Evolutionary conservation across 2,113 vertebrate genomes (phyloP).

Genomic region (Dipodomys stephensi): DNA sequence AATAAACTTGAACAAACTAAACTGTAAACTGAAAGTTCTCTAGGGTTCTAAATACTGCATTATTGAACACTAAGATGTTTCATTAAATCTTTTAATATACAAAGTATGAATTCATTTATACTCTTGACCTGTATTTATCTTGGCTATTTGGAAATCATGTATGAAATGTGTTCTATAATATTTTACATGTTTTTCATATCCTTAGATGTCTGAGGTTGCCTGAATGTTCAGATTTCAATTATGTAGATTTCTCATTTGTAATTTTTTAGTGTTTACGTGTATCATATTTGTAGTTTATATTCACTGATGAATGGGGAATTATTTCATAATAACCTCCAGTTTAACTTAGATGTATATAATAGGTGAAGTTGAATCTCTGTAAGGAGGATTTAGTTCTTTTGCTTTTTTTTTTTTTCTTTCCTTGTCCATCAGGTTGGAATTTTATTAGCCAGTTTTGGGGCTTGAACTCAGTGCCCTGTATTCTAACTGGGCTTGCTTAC

Average conservation of each 20-base stretch:
- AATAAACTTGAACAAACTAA: conserved; percentile 16
- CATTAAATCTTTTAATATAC: conserved; percentile 9
- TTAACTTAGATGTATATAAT: neutral
- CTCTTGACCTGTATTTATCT: conserved; percentile 27
- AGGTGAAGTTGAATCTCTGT: conserved; percentile 43
- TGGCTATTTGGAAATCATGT: conserved; percentile 33
- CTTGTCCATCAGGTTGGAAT: too few relatives aligned
- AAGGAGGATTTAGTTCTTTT: neutral
- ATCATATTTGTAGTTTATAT: neutral
- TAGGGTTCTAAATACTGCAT: neutral
- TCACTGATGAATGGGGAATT: neutral
- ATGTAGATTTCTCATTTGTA: conserved; percentile 24
- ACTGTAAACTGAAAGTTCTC: neutral
- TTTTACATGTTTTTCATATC: conserved; percentile 33
- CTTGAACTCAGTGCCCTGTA: too few relatives aligned
- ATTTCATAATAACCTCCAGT: conserved; percentile 27
- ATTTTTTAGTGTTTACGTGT: conserved; percentile 17
- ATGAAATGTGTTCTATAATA: neutral
- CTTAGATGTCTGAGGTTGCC: neutral
- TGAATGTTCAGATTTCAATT: conserved; percentile 16
- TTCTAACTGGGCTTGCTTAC: too few relatives aligned
- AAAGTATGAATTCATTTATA: conserved; percentile 22
- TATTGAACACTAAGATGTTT: conserved; percentile 3
- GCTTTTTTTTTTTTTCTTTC: neutral
- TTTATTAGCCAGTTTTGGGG: too few relatives aligned